Evolutionary conservation across 2,113 vertebrate genomes (phyloP).

Genomic region (Gallinago media): DNA sequence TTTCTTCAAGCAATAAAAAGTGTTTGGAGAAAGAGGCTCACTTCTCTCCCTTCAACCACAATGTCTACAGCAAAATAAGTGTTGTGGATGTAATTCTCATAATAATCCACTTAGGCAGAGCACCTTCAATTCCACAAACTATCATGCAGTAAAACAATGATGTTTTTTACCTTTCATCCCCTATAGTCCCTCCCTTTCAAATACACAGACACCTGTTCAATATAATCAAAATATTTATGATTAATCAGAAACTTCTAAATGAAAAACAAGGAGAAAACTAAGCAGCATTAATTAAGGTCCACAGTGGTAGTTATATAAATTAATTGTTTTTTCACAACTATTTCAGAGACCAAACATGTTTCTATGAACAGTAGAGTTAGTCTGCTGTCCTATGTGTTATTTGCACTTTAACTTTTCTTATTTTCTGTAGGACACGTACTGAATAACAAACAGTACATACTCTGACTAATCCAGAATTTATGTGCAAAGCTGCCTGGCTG

Average conservation of each 20-base stretch:
- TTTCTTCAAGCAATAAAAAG: background rate
- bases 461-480: background rate
- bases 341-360: background rate
- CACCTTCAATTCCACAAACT: background rate
- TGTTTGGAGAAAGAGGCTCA: background rate
- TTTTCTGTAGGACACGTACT: background rate
- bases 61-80: background rate
- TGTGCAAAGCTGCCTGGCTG: background rate
- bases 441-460: background rate
- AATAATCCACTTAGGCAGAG: background rate
- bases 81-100: background rate
- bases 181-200: background rate
- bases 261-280: background rate
- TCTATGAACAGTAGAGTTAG: background rate
- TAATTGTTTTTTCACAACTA: background rate
- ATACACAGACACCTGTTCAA: background rate
- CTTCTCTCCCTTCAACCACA: rapidly evolving
- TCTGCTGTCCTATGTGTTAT: background rate
- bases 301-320: background rate
- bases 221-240: background rate
- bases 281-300: background rate
- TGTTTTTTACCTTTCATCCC: background rate
- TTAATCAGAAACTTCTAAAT: background rate
- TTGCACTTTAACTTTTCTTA: background rate
- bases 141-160: background rate